Evolutionary conservation across 2,113 vertebrate species (phyloP), one percentile per base, ranked within the genome.

Genomic region (Antechinus flavipes): DNA sequence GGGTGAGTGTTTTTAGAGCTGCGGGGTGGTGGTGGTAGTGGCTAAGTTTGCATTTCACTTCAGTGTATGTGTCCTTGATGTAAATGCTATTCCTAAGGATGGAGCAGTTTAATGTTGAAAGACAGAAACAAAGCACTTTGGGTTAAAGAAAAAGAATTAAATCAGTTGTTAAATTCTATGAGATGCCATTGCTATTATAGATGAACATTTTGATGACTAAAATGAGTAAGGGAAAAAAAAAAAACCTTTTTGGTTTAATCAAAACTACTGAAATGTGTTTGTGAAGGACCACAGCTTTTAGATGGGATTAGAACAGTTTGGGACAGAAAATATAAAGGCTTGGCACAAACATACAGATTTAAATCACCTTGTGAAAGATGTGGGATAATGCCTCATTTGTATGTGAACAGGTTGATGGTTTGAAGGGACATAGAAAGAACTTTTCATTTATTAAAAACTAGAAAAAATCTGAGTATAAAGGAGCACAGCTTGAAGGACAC

Each of bases 351-450:
- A 84, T n/a, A 84, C 22, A 84, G n/a, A 84, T 84, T 84, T 84
- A 84, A 84, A 84, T 84, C 68, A 84, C 68, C n/a, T 84, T 84
- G 68, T 84, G 68, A 84, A 84, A 84, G 68, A 84, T 84, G 19
- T 42, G 19, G 68, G n/a, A 84, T 84, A 84, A 84, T 84, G n/a
- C 68, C 68, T 84, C 68, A 84, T 84, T 84, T 84, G 68, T 84
- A 84, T 84, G 68, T 84, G 68, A 84, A 42, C 68, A 84, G n/a
- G 22, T 84, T 84, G 68, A 84, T 84, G 19, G 68, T 84, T 84
- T n/a, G n/a, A 84, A 84, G 68, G 68, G n/a, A n/a, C 68, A 84
- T 42, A 19, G 68, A 42, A 84, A 84, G 68, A 84, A 84, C 68
- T 84, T 49, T 84, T 42, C 68, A 84, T 42, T 84, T 84, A 84